Evolutionary conservation across 2,113 vertebrate species (phyloP).

Genomic region (Callipepla californica): DNA sequence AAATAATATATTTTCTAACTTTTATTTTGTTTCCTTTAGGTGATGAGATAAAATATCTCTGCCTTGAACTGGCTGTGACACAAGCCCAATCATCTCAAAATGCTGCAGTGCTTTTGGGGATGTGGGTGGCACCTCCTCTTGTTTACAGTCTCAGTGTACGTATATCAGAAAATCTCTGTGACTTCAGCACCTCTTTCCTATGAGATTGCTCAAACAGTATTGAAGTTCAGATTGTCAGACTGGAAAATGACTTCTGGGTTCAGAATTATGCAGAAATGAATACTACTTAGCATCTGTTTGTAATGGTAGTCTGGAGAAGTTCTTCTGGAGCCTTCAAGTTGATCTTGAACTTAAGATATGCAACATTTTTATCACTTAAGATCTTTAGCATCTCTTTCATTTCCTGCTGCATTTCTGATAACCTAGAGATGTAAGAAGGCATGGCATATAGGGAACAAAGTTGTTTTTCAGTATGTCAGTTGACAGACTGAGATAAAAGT

Average conservation of each 20-base stretch:
- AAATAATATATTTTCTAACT: background rate
- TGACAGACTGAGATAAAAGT: background rate
- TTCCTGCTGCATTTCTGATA: background rate
- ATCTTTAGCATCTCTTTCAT: background rate
- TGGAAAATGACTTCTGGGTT: background rate
- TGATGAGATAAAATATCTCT: conserved; percentile 89
- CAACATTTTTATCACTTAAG: background rate
- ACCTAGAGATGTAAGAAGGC: background rate
- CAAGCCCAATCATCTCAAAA: conserved; percentile 92
- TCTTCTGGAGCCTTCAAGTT: background rate
- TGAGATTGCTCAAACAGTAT: background rate
- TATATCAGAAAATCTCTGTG: conserved; percentile 24
- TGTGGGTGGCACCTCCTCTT: conserved; percentile 90
- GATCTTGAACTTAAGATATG: background rate
- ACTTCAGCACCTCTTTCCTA: background rate
- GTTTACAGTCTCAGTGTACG: conserved; percentile 89
- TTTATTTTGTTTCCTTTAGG: conserved; percentile 77
- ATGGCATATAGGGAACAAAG: background rate
- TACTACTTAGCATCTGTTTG: background rate
- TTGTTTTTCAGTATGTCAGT: background rate
- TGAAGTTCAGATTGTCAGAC: background rate
- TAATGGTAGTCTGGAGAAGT: background rate
- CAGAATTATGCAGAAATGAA: background rate
- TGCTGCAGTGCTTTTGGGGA: conserved; percentile 87
- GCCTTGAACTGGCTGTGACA: conserved; percentile 84